Percentiles rank a stretch among this genome's conserved stretches.
Conservation (phyloP, 1,140 invertebrate species). For the Drosophila obscura region DNA sequence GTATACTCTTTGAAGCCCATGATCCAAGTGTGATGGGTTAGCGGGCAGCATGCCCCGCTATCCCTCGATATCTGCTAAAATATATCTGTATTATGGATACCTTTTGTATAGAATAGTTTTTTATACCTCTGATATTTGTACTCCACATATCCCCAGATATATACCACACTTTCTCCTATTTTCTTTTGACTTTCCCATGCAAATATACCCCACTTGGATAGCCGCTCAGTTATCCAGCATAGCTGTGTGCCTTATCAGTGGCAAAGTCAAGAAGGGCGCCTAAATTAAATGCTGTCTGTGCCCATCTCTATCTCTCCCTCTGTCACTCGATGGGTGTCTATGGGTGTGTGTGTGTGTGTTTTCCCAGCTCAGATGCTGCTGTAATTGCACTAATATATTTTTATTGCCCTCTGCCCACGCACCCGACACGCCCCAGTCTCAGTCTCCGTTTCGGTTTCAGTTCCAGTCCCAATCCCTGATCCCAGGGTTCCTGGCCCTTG, state of each 20-base stretch:
- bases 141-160: too few relatives aligned
- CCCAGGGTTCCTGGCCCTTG: not conserved
- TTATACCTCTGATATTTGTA: too few relatives aligned
- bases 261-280: constrained; percentile 41
- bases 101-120: too few relatives aligned
- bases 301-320: not conserved
- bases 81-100: too few relatives aligned
- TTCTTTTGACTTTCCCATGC: too few relatives aligned
- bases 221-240: too few relatives aligned
- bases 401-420: constrained; percentile 61
- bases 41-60: too few relatives aligned
- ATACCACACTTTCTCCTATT: too few relatives aligned
- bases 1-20: constrained; percentile 2
- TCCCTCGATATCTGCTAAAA: too few relatives aligned
- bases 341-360: constrained; percentile 15
- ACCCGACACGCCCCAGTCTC: constrained; percentile 21
- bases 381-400: constrained; percentile 83
- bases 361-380: constrained; percentile 56
- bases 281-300: constrained; percentile 65
- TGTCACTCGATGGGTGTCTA: not conserved
- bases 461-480: not conserved
- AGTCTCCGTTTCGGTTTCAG: constrained; percentile 6
- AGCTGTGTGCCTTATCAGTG: constrained; percentile 22
- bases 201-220: not conserved
- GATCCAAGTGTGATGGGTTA: too few relatives aligned